These are phyloP conservation scores for Limonius californicus DNA, from an alignment of 1,140 invertebrate genomes.

Conservation along the genomic window DNA sequence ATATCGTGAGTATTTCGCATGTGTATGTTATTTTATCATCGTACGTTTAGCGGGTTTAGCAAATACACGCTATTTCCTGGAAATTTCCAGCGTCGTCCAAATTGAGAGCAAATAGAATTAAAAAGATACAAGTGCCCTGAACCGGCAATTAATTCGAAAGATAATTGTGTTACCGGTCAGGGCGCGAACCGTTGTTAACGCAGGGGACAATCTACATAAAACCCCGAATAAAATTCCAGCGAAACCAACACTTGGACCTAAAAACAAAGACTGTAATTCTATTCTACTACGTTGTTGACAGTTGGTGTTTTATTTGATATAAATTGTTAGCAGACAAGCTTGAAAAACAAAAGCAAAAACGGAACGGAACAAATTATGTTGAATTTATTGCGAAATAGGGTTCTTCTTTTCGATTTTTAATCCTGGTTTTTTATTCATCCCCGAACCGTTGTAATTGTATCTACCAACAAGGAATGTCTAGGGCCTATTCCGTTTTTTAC, in stretches of 20 bases:
- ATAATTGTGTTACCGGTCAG: conserved; percentile 28
- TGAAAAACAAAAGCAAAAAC: no score
- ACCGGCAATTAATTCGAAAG: conserved; percentile 24
- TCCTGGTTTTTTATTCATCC: no score
- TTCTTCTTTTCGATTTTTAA: no score
- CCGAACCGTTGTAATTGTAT: no score
- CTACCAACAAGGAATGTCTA: no score
- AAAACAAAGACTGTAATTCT: no score
- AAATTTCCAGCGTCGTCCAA: conserved; percentile 15
- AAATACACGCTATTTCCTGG: background rate
- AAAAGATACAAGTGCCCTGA: conserved; percentile 18
- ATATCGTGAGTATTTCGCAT: conserved; percentile 72
- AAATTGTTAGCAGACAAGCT: no score
- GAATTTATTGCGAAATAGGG: no score
- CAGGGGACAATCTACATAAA: conserved; percentile 20
- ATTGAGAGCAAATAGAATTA: conserved; percentile 26
- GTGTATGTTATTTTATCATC: background rate
- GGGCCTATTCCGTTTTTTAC: no score
- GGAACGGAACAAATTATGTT: no score
- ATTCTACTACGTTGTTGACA: no score
- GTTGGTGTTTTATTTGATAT: no score
- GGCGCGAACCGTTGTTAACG: conserved; percentile 15
- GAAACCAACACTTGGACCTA: conserved; percentile 15
- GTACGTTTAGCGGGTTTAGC: background rate
- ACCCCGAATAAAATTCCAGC: conserved; percentile 27